A percentile compares a stretch with the other conserved stretches of the same genome.
phyloP scores from a whole-genome alignment of 2,113 vertebrate genomes.

The Trogon melanurus region DNA sequence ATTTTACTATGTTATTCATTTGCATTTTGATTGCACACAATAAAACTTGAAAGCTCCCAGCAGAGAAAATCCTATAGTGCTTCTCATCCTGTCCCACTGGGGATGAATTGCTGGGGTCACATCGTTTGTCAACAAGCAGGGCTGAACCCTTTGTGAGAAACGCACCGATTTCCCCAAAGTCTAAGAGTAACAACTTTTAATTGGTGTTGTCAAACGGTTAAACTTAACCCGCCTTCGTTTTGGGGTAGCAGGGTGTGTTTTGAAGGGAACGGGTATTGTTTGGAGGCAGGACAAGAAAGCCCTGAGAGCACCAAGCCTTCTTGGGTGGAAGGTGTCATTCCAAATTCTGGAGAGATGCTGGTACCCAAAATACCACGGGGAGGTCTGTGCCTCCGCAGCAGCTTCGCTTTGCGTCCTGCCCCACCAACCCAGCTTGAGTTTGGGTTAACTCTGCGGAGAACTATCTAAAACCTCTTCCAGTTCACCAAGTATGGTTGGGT shows the following conservation, averaged over 20 bases:
- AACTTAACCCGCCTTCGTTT: background rate
- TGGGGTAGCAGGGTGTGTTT: background rate
- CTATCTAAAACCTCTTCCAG: background rate
- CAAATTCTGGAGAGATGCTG: background rate
- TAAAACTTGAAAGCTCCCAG: constrained; percentile 68
- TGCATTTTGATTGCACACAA: constrained; percentile 57
- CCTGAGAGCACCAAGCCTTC: background rate
- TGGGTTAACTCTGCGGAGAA: background rate
- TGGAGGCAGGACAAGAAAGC: background rate
- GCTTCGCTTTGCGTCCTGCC: background rate
- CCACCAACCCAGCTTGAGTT: background rate
- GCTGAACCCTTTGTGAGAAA: background rate
- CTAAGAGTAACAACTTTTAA: background rate
- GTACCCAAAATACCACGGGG: background rate
- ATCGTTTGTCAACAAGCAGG: background rate
- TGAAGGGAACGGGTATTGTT: background rate
- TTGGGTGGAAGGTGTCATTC: background rate
- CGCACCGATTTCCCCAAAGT: background rate
- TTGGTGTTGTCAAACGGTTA: background rate
- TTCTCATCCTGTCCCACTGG: constrained; percentile 58
- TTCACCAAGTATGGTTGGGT: accelerated
- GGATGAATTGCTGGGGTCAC: constrained; percentile 12
- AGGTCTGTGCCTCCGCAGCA: background rate
- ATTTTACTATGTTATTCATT: constrained; percentile 61
- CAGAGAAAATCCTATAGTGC: constrained; percentile 39